Conservation (phyloP, 2,888 invertebrate species). For the Cheilosia urbana region DNA sequence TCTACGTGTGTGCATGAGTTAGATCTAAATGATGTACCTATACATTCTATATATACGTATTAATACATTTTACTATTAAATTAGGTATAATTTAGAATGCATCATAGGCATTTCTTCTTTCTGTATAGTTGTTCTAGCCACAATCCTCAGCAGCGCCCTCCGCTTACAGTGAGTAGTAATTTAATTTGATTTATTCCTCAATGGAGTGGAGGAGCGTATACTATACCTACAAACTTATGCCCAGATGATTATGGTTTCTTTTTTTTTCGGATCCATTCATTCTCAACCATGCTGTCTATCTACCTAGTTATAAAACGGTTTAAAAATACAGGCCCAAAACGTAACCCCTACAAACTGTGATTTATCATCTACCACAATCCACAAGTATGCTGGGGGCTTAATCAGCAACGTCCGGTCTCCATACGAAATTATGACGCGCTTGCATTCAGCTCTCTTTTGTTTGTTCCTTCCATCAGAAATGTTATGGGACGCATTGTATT, state of each 20-base stretch:
- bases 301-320: constrained; percentile 45
- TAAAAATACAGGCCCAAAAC: constrained; percentile 51
- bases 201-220: constrained; percentile 4
- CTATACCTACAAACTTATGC: constrained; percentile 24
- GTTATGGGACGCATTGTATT: constrained; percentile 59
- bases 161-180: constrained; percentile 57
- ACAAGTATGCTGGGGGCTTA: constrained; percentile 70
- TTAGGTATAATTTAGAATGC: constrained; percentile 71
- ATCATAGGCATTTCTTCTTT: constrained; percentile 69
- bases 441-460: constrained; percentile 44
- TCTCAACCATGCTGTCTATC: constrained; percentile 29
- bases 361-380: constrained; percentile 65
- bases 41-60: constrained; percentile 15
- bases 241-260: constrained; percentile 37
- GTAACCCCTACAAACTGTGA: constrained; percentile 71
- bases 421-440: constrained; percentile 73
- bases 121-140: constrained; percentile 22
- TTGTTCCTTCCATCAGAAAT: constrained; percentile 18
- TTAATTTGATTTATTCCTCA: constrained; percentile 69
- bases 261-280: constrained; percentile 5
- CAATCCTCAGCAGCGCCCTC: constrained; percentile 40
- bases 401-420: constrained; percentile 72
- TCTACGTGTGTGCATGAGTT: constrained; percentile 11
- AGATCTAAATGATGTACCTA: constrained; percentile 33
- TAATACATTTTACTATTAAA: constrained; percentile 61